Conservation (phyloP, 1,140 invertebrate species). For the Argopecten irradians region DNA sequence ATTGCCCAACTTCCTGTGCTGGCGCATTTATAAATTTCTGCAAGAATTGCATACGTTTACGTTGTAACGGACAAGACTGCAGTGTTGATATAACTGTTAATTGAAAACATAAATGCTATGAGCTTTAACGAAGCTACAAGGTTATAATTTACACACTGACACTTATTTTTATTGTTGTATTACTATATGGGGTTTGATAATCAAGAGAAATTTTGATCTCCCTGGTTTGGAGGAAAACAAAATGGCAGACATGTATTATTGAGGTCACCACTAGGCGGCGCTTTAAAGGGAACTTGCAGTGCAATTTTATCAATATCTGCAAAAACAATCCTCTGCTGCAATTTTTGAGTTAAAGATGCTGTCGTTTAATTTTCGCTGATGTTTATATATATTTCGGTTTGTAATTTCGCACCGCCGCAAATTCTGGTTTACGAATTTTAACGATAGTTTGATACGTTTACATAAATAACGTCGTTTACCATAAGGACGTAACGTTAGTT, state of each 20-base stretch:
- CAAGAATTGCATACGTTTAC: no score
- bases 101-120: not conserved
- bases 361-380: not conserved
- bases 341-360: not conserved
- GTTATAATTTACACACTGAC: not conserved
- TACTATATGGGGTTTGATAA: not conserved
- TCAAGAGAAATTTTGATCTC: not conserved
- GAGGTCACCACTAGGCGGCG: not conserved
- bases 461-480: no score
- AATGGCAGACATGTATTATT: not conserved
- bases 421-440: no score
- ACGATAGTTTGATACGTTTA: no score
- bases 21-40: no score
- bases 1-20: no score
- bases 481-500: no score
- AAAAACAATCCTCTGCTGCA: not conserved
- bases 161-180: not conserved
- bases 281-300: not conserved
- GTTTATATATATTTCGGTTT: not conserved
- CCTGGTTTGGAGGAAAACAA: not conserved
- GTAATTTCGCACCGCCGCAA: not conserved
- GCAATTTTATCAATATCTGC: not conserved
- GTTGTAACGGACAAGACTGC: no score
- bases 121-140: not conserved
- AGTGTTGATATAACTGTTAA: no score